Evolutionary conservation across 2,113 vertebrate species (phyloP).

Genomic region (Capricornis sumatraensis): DNA sequence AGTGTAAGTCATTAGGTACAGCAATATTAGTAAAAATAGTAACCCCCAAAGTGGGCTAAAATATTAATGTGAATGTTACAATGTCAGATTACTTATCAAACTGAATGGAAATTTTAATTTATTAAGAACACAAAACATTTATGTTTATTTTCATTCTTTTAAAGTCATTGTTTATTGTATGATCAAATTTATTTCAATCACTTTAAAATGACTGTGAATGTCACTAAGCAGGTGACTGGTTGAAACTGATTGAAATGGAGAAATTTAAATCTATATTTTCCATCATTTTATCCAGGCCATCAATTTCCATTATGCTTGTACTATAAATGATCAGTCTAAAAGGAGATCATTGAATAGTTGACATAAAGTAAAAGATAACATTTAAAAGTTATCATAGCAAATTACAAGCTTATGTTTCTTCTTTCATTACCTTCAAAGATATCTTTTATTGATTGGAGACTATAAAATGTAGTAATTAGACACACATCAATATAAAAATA

Average conservation of each 20-base stretch:
- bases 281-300: neutral
- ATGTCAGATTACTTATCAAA: neutral
- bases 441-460: neutral
- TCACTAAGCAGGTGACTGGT: neutral
- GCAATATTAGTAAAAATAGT: neutral
- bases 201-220: neutral
- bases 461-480: neutral
- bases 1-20: neutral
- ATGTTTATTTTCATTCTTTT: neutral
- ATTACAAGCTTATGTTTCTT: neutral
- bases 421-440: neutral
- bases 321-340: neutral
- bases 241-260: neutral
- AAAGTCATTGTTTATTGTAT: neutral
- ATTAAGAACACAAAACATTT: neutral
- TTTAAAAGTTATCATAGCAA: neutral
- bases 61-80: neutral
- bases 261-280: neutral
- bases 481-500: neutral
- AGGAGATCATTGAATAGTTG: neutral
- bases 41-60: neutral
- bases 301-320: neutral
- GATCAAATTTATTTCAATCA: neutral
- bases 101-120: neutral
- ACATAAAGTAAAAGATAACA: neutral